Conservation (phyloP, 2,797 vertebrate species). For the Pyrocephalus nanus region DNA sequence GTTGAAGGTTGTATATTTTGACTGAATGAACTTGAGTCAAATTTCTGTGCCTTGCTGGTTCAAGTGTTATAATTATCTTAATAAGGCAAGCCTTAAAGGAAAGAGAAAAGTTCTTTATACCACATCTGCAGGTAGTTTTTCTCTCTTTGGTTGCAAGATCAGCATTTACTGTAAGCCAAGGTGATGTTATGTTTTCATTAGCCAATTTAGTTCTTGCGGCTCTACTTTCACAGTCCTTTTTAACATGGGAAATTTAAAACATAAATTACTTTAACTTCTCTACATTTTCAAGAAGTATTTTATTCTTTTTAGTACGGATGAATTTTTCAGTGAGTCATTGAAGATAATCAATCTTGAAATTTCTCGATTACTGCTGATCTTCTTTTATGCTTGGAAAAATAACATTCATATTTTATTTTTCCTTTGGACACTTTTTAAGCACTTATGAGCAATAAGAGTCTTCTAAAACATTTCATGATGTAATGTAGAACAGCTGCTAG, state of each 20-base stretch:
- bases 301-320: not conserved
- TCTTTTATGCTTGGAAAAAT: not conserved
- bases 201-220: not conserved
- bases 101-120: not conserved
- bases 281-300: not conserved
- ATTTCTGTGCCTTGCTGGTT: conserved; percentile 22
- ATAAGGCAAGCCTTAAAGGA: not conserved
- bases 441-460: not conserved
- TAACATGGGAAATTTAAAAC: not conserved
- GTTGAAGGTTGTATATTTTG: conserved; percentile 40
- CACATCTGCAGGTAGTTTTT: not conserved
- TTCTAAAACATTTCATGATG: not conserved
- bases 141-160: not conserved
- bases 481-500: not conserved
- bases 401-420: conserved; percentile 35
- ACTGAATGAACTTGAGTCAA: conserved; percentile 19
- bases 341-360: conserved; percentile 6
- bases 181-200: not conserved
- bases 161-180: not conserved
- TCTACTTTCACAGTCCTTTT: not conserved
- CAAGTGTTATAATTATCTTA: not conserved
- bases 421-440: not conserved
- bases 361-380: not conserved
- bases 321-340: conserved; percentile 17
- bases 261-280: conserved; percentile 14